Evolutionary conservation across 2,888 invertebrate species (phyloP).

Genomic region (Reticulitermes lucifugus): DNA sequence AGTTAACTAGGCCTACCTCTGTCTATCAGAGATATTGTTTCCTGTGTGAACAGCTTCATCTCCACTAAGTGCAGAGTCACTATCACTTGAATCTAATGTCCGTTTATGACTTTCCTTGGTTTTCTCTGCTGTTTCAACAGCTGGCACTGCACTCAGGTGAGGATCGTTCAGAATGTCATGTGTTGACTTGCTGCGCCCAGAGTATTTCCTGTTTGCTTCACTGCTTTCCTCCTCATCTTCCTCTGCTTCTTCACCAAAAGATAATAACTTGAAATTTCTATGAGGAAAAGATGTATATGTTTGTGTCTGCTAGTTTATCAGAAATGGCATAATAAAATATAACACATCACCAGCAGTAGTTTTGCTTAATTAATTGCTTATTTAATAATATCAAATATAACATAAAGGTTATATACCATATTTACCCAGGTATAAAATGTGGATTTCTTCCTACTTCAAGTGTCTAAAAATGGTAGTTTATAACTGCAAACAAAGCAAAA

Average conservation of each 20-base stretch:
- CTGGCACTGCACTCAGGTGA: conserved; percentile 81
- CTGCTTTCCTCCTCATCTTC: conserved; percentile 62
- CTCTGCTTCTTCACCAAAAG: conserved; percentile 82
- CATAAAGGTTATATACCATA: too few relatives aligned
- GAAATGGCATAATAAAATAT: too few relatives aligned
- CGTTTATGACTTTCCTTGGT: conserved; percentile 56
- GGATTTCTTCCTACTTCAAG: too few relatives aligned
- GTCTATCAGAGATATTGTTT: not conserved
- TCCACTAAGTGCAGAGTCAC: conserved; percentile 61
- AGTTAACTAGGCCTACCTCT: not conserved
- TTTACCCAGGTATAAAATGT: too few relatives aligned
- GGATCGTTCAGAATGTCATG: conserved; percentile 95
- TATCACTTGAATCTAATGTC: conserved; percentile 58
- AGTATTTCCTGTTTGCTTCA: conserved; percentile 74
- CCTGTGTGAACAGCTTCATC: conserved; percentile 56
- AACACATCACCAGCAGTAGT: too few relatives aligned
- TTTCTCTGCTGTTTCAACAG: conserved; percentile 63
- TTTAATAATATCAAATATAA: too few relatives aligned
- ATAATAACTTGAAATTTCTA: conserved; percentile 94
- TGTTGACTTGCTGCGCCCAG: conserved; percentile 91
- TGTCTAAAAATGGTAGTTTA: too few relatives aligned
- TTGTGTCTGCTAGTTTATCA: too few relatives aligned
- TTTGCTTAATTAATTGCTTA: too few relatives aligned
- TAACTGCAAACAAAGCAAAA: too few relatives aligned
- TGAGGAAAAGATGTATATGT: not conserved